Conservation (phyloP, 2,888 invertebrate genomes). For the Spisula solida region DNA sequence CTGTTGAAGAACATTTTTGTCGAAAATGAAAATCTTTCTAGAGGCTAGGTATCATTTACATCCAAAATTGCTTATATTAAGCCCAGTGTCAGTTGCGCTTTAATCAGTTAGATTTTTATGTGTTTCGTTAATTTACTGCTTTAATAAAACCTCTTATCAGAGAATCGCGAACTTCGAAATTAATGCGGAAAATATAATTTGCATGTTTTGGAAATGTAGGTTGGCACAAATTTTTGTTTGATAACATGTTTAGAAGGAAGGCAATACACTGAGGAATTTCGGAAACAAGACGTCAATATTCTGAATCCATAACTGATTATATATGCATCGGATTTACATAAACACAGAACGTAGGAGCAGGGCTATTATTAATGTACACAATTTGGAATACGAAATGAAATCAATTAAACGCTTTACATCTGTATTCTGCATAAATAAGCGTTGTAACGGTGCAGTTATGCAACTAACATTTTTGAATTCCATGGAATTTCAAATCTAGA, state of each 20-base stretch:
- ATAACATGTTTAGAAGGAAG: slow-evolving; percentile 33
- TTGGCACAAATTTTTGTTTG: slow-evolving; percentile 38
- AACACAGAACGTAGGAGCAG: slow-evolving; percentile 8
- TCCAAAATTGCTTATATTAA: slow-evolving; percentile 52
- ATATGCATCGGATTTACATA: slow-evolving; percentile 13
- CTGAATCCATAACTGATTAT: slow-evolving; percentile 18
- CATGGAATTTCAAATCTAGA: not conserved
- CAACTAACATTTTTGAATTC: not conserved
- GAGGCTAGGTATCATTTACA: slow-evolving; percentile 45
- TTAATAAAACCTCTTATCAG: slow-evolving; percentile 54
- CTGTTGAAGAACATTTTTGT: slow-evolving; percentile 30
- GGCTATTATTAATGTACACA: slow-evolving; percentile 27
- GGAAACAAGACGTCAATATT: slow-evolving; percentile 33
- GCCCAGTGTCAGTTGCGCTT: slow-evolving; percentile 40
- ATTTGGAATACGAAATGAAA: not conserved
- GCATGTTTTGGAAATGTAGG: slow-evolving; percentile 49
- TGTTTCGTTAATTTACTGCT: slow-evolving; percentile 51
- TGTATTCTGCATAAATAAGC: not conserved
- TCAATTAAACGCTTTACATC: not conserved
- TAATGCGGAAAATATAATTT: slow-evolving; percentile 47
- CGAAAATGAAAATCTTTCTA: slow-evolving; percentile 46
- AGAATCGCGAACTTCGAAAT: slow-evolving; percentile 36
- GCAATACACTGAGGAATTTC: slow-evolving; percentile 30
- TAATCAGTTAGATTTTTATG: slow-evolving; percentile 57
- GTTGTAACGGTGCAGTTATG: not conserved